Conservation (phyloP, 2,113 vertebrate genomes). For the Butorides virescens region DNA sequence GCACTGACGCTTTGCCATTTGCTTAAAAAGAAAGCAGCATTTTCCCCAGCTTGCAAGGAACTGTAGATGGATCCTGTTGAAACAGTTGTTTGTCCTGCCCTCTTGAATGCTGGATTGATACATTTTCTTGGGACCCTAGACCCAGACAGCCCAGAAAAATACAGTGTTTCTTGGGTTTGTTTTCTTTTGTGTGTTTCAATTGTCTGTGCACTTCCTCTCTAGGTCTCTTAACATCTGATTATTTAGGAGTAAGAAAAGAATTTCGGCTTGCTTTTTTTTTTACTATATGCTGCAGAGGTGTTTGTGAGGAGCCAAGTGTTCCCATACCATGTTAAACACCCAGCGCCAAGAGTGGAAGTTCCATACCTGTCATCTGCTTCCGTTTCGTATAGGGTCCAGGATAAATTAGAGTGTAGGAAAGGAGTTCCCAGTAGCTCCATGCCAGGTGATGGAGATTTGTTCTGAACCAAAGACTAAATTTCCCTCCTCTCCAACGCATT, state of each 20-base stretch:
- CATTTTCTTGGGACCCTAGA: background rate
- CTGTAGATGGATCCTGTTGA: background rate
- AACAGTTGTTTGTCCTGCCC: background rate
- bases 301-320: background rate
- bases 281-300: background rate
- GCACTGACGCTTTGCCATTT: background rate
- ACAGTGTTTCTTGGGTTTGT: background rate
- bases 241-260: background rate
- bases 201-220: background rate
- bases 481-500: accelerated
- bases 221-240: background rate
- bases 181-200: background rate
- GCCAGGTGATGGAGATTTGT: background rate
- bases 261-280: background rate
- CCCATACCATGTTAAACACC: accelerated
- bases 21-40: background rate
- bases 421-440: background rate
- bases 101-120: accelerated
- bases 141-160: background rate
- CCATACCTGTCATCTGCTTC: background rate
- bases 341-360: background rate
- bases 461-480: background rate
- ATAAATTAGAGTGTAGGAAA: background rate
- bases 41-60: background rate
- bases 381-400: accelerated